These are phyloP conservation scores for Cygnus olor DNA, from an alignment of 2,797 vertebrate species.

Conservation along the genomic window DNA sequence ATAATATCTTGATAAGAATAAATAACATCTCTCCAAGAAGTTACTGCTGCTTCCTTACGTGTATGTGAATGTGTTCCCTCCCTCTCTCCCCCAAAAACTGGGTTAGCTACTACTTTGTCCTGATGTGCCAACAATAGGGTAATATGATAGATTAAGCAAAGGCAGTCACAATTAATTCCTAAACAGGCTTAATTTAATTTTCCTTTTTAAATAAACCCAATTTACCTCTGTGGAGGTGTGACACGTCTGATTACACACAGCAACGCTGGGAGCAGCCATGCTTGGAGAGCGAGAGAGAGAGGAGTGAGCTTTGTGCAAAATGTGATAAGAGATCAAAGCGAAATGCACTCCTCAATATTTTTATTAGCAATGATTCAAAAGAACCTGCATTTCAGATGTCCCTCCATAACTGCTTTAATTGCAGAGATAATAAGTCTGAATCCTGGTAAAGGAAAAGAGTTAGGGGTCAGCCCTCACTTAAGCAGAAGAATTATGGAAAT, in stretches of 20 bases:
- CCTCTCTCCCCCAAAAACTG: background rate
- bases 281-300: background rate
- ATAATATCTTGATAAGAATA: background rate
- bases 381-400: slow-evolving; percentile 33
- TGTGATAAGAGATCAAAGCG: slow-evolving; percentile 72
- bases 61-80: background rate
- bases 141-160: slow-evolving; percentile 71
- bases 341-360: slow-evolving; percentile 20
- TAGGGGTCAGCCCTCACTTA: slow-evolving; percentile 18
- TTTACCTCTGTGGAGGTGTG: slow-evolving; percentile 73
- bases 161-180: slow-evolving; percentile 69
- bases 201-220: slow-evolving; percentile 74
- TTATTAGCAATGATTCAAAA: slow-evolving; percentile 57
- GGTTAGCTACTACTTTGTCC: slow-evolving; percentile 54
- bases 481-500: slow-evolving; percentile 35
- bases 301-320: background rate
- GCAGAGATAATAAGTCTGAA: slow-evolving; percentile 58
- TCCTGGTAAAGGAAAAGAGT: slow-evolving; percentile 2
- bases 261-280: background rate
- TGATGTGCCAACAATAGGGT: slow-evolving; percentile 42
- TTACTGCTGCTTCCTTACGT: background rate
- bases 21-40: background rate
- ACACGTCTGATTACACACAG: slow-evolving; percentile 73
- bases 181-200: slow-evolving; percentile 78
- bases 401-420: slow-evolving; percentile 59